Evolutionary conservation across 2,797 vertebrate genomes (phyloP).

Genomic region (Darevskia nairensis): DNA sequence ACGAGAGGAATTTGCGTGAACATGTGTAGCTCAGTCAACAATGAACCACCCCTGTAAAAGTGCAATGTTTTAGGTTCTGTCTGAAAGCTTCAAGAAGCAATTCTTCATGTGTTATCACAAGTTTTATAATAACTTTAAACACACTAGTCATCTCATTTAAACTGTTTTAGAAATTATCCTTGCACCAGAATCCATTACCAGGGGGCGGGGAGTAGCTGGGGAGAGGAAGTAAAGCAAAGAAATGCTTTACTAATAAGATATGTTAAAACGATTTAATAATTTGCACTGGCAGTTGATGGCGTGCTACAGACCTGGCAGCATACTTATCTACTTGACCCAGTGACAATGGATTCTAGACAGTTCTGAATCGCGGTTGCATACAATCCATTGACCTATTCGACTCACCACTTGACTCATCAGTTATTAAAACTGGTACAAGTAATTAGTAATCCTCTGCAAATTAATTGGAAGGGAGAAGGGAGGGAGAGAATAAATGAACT

Average conservation of each 20-base stretch:
- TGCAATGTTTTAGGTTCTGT: not conserved
- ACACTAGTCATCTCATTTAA: conserved; percentile 9
- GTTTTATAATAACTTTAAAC: conserved; percentile 13
- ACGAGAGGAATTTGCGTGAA: not conserved
- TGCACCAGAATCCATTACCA: not conserved
- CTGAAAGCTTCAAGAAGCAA: not conserved
- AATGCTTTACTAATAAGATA: not conserved
- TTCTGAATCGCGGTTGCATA: not conserved
- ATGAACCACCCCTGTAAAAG: not conserved
- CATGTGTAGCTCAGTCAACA: not conserved
- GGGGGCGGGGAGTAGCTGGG: too few relatives aligned
- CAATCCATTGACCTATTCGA: not conserved
- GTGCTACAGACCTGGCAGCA: not conserved
- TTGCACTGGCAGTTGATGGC: not conserved
- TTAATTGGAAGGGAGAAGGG: conserved; percentile 1
- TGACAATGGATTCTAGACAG: not conserved
- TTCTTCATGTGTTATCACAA: not conserved
- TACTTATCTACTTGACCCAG: not conserved
- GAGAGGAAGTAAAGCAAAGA: not conserved
- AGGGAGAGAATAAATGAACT: not conserved
- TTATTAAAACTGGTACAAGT: conserved; percentile 5
- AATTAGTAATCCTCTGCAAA: not conserved
- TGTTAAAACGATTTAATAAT: not conserved
- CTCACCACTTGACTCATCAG: not conserved
- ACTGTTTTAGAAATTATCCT: not conserved